Base-by-base conservation (phyloP, 2,113 vertebrate species). In the Paraplagusia blochii region DNA sequence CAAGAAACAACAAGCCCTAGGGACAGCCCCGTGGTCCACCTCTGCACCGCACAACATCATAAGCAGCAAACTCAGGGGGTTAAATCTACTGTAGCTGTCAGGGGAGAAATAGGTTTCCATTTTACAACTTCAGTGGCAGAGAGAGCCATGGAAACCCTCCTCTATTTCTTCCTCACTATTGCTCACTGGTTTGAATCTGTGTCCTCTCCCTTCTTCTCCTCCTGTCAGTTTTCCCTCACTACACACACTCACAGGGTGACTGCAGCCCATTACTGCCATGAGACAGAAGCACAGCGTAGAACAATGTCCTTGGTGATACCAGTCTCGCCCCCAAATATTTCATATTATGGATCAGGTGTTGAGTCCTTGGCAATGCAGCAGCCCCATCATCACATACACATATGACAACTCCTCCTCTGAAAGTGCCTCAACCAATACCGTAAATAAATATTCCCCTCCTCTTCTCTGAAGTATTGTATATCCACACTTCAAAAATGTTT, bases 1-100 rank as follows among this genome's bases (percentile, higher is more conserved):
- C 88, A 89, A 83, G 84, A 85, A 89, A 85, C 86, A 82, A 81
- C 80, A 70, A 87, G 74, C 85, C 85, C 83, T 43, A 63, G 85
- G 87, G 88, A 88, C 72, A 53, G 54, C 67, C 73, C 84, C 52
- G 56, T 46, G n/a, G 70, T 44, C 72, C 77, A 69, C 72, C 81
- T 81, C 78, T 68, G 72, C 53, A 38, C 73, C 29, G 17, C 64
- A 75, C 84, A 88, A 87, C 87, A 90, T 87, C 78, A 85, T 82
- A 83, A 77, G 76, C 79, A 85, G 60, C 73, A 79, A 51, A 74
- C 74, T 76, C 64, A 70, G 66, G 66, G 77, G 48, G 57, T 80
- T 74, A 78, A 76, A 76, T 79, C 76, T 56, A 77, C 80, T 69
- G 69, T 45, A 66, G 54, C 83, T 80, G 84, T 84, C 84, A 85